Evolutionary conservation across 2,888 invertebrate genomes (phyloP), one percentile per base, ranked within the genome.

Genomic region (Lydus trimaculatus): DNA sequence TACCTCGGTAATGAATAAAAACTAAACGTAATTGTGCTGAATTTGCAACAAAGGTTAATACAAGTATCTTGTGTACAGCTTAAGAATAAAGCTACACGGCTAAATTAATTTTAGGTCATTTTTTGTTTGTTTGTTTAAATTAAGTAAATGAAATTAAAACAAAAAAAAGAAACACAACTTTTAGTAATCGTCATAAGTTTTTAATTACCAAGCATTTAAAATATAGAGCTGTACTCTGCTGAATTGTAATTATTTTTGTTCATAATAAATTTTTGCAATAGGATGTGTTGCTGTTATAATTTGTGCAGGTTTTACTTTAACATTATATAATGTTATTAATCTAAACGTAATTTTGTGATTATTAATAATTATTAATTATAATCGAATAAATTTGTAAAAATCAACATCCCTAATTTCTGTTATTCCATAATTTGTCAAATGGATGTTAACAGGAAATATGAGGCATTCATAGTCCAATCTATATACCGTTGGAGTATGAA

Each of bases 251-350:
- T 70, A 56, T 74, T 76, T 79, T 69, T 74, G 73, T 72, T 75
- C 68, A 78, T 74, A 79, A 80, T 78, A 80, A 79, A 79, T 76
- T 77, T 78, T 80, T 79, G 78, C 73, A 78, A 79, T 82, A 81
- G 78, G 79, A 81, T 79, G 76, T 80, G 75, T 81, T 79, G 78
- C 79, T 73, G 76, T 77, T 78, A n/a, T n/a, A 78, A 74, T 72
- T 67, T 73, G 74, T 76, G 73, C 70, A 76, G 75, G 76, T 72
- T 56, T 75, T 74, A 76, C 75, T 78, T 74, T 73, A 33, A 11
- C 11, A 75, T 74, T 73, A 72, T 75, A n/a, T 66, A 73, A 76
- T 75, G 75, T 76, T n/a, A n/a, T n/a, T 79, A 73, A 73, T 73
- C 70, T 73, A 69, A 73, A 73, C 72, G 70, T 72, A 72, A 76